phyloP scores from a whole-genome alignment of 2,888 invertebrate species.

The Nasonovia ribisnigri region DNA sequence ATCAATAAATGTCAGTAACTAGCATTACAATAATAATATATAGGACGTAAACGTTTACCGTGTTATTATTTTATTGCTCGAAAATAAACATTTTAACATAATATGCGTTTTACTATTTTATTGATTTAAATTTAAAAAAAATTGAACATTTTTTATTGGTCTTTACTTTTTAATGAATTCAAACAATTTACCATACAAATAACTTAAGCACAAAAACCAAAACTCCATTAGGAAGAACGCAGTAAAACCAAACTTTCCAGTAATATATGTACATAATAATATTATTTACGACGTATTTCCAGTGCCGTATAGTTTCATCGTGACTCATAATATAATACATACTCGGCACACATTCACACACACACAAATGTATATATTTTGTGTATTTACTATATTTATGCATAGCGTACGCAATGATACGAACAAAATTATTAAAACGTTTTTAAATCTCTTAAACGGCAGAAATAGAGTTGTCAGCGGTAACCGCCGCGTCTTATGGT shows the following conservation, averaged over 20 bases:
- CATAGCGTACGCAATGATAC: not conserved
- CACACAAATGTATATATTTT: not conserved
- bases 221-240: not conserved
- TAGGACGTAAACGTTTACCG: not conserved
- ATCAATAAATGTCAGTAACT: not conserved
- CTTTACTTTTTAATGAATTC: not conserved
- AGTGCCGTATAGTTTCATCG: not conserved
- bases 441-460: constrained; percentile 32
- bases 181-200: not conserved
- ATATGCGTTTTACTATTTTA: not conserved
- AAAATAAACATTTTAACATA: not conserved
- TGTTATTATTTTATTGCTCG: not conserved
- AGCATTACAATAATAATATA: not conserved
- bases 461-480: constrained; percentile 27
- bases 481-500: not conserved
- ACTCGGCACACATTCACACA: not conserved
- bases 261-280: constrained; percentile 49
- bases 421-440: constrained; percentile 16
- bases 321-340: constrained; percentile 27
- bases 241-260: constrained; percentile 36
- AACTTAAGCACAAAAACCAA: constrained; percentile 5
- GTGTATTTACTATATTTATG: not conserved
- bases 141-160: not conserved
- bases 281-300: constrained; percentile 51
- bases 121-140: not conserved